Evolutionary conservation across 2,113 vertebrate genomes (phyloP).

Genomic region (Pica pica): DNA sequence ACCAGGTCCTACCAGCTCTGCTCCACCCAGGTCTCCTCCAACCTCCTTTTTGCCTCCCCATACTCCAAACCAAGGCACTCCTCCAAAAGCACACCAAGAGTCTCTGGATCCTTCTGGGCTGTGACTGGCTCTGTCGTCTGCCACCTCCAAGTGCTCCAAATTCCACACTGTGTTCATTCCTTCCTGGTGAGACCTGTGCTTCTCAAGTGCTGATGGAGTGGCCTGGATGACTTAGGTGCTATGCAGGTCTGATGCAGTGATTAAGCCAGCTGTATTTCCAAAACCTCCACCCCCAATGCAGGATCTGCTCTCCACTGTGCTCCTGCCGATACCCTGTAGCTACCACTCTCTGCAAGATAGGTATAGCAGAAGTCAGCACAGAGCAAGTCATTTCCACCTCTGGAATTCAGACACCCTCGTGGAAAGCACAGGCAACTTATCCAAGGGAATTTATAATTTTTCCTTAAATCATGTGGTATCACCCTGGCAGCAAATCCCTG

Average conservation of each 20-base stretch:
- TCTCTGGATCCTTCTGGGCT: neutral
- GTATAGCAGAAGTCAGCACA: accelerated
- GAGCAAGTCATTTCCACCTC: neutral
- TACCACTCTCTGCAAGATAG: neutral
- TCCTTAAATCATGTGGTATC: neutral
- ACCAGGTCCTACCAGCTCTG: neutral
- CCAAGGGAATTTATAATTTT: neutral
- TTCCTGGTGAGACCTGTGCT: neutral
- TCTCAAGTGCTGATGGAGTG: neutral
- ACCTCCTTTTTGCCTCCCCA: neutral
- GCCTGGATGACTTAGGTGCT: neutral
- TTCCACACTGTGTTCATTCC: neutral
- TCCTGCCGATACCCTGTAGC: neutral
- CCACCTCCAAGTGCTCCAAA: neutral
- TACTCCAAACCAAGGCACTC: neutral
- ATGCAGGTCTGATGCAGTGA: accelerated
- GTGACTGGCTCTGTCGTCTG: accelerated
- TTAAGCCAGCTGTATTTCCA: neutral
- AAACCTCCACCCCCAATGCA: accelerated
- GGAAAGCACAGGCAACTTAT: neutral
- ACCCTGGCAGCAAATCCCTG: neutral
- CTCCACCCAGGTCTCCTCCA: neutral
- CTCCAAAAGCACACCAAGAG: neutral
- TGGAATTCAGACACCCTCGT: neutral
- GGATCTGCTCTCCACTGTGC: neutral